phyloP scores from a whole-genome alignment of 2,888 invertebrate species.

The Ichneumoninae sp. region DNA sequence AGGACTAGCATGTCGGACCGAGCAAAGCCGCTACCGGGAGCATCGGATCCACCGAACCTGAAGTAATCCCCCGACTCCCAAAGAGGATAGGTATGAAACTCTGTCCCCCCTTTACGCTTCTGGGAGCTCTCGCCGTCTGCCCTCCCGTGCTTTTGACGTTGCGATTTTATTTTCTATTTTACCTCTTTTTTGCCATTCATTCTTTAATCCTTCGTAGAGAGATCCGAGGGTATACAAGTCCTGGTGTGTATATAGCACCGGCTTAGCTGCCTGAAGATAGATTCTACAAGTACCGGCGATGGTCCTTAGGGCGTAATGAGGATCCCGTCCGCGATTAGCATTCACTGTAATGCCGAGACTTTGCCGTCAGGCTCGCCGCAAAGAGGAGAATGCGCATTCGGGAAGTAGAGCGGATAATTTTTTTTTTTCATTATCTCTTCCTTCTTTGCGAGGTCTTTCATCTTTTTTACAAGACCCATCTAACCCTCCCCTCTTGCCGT shows the following conservation, averaged over 20 bases:
- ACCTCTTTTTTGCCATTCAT: constrained; percentile 1
- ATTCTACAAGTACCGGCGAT: neutral
- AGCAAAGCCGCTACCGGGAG: constrained; percentile 72
- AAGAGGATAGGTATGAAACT: constrained; percentile 70
- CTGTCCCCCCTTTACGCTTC: constrained; percentile 17
- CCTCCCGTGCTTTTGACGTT: constrained; percentile 36
- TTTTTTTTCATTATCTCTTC: too few species aligned
- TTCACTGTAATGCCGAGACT: neutral
- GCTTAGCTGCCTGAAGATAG: constrained; percentile 12
- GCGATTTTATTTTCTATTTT: constrained; percentile 13
- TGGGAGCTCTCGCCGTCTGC: constrained; percentile 38
- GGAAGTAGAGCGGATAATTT: too few species aligned
- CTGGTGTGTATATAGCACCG: neutral
- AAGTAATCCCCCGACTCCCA: constrained; percentile 74
- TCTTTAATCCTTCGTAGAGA: constrained; percentile 53
- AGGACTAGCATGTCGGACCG: constrained; percentile 49
- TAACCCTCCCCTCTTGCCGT: too few species aligned
- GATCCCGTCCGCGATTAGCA: constrained; percentile 20
- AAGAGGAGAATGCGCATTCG: neutral
- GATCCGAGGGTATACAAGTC: constrained; percentile 28
- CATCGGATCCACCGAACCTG: constrained; percentile 73
- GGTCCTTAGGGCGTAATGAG: constrained; percentile 1
- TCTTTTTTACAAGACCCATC: too few species aligned
- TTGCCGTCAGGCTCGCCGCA: neutral
- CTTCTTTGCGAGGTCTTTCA: too few species aligned